Base-by-base conservation (phyloP, 1,140 invertebrate genomes). In the Drosophila truncata region DNA sequence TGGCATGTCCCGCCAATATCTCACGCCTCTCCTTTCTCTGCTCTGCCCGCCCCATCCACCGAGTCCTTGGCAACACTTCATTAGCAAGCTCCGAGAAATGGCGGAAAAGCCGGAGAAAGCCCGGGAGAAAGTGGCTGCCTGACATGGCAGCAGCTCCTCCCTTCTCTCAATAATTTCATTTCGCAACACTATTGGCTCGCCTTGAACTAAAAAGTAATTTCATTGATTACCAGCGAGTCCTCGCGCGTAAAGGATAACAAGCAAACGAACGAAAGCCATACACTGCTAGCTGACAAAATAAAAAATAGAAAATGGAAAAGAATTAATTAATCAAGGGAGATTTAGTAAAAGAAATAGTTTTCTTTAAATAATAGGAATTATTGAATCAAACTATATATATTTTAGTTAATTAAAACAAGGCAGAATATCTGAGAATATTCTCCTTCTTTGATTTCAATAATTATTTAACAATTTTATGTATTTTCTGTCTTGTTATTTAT, bases 141-240 rank as follows among this genome's bases (percentile, higher is more conserved):
- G 33, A 41, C 33, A 20, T 63, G 25, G 42, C 37, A 54, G 35
- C 42, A 54, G 35, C 42, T 59, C 35, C 50, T 50, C 27, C 39
- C 18, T 55, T 72, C 72, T 69, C 74, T 69, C 85, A 90, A 90
- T 90, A 90, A 90, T 90, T 90, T 90, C 72, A 90, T 90, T 90
- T 90, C 66, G 78, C 70, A 90, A 64, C 81, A 81, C 81, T 81
- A 90, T 90, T 90, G 85, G 75, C 78, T 80, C 37, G 83, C 80
- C 72, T 70, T 76, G 60, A 79, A 82, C 78, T 79, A 77, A 90
- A 90, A 90, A 85, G 85, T 90, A 90, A 90, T 90, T 82, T 85
- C 85, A 90, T 90, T 90, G 85, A 90, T 90, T 90, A 90, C 84
- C 52, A 82, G 76, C 50, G 67, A 55, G 58, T 55, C 57, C 63